Conservation (phyloP, 2,888 invertebrate genomes). For the Dicranocentrus wangi region DNA sequence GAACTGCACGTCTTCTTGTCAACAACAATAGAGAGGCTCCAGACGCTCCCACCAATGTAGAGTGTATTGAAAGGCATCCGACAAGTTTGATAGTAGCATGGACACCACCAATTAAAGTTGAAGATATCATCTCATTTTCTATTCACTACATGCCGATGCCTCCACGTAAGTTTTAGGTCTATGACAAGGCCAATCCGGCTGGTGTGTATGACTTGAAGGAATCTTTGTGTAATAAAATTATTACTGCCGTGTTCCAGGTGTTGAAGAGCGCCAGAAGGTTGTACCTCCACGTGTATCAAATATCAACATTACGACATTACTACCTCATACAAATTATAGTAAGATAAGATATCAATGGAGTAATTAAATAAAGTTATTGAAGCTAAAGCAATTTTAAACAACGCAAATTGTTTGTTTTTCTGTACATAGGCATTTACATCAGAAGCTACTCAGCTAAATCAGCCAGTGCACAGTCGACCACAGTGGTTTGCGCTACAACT, state of each 20-base stretch:
- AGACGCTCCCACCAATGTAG: slow-evolving; percentile 66
- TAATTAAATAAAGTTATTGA: too few species aligned
- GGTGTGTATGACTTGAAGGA: too few species aligned
- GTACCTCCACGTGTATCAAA: slow-evolving; percentile 50
- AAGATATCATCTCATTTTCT: slow-evolving; percentile 63
- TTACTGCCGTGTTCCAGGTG: slow-evolving; percentile 41
- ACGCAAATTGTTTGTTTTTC: too few species aligned
- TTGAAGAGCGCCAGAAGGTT: slow-evolving; percentile 69
- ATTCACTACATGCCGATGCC: slow-evolving; percentile 69
- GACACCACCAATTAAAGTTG: slow-evolving; percentile 52
- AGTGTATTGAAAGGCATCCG: slow-evolving; percentile 60
- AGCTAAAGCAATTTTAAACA: too few species aligned
- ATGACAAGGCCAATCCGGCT: too few species aligned
- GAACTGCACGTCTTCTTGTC: slow-evolving; percentile 69
- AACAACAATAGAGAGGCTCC: slow-evolving; percentile 65
- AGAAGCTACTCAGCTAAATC: slow-evolving; percentile 67
- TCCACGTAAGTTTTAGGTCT: slow-evolving; percentile 56
- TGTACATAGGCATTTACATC: slow-evolving; percentile 65
- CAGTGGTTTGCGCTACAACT: slow-evolving; percentile 59
- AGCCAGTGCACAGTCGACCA: slow-evolving; percentile 66
- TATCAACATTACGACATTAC: slow-evolving; percentile 59
- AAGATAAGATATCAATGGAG: too few species aligned
- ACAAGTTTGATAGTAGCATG: slow-evolving; percentile 65
- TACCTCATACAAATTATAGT: slow-evolving; percentile 70
- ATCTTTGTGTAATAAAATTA: too few species aligned